Evolutionary conservation across 2,113 vertebrate genomes (phyloP).

Genomic region (Ancistrus triradiatus): DNA sequence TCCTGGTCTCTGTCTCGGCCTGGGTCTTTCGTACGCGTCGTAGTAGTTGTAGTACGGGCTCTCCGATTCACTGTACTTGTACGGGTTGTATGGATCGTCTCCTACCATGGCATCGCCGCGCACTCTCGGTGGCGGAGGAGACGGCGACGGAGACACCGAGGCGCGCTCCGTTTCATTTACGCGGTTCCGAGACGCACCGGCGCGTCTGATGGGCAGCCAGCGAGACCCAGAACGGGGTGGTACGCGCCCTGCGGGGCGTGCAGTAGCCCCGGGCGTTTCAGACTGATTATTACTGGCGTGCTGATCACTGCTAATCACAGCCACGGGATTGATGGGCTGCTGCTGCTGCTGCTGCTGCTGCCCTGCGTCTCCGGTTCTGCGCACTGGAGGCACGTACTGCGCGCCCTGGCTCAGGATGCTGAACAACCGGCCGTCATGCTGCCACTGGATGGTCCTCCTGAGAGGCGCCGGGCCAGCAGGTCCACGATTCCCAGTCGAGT

Average conservation of each 20-base stretch:
- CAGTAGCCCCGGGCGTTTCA: conserved; percentile 22
- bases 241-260: neutral
- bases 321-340: conserved; percentile 51
- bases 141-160: neutral
- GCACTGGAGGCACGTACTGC: conserved; percentile 79
- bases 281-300: conserved; percentile 39
- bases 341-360: conserved; percentile 35
- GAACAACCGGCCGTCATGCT: conserved; percentile 88
- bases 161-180: conserved; percentile 42
- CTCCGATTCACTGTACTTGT: conserved; percentile 84
- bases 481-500: conserved; percentile 37
- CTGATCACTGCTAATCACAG: conserved; percentile 65
- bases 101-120: conserved; percentile 82
- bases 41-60: conserved; percentile 94
- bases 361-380: conserved; percentile 60
- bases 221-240: conserved; percentile 16
- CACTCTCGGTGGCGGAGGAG: conserved; percentile 38
- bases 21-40: conserved; percentile 85
- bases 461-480: conserved; percentile 60
- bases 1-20: conserved; percentile 76
- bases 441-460: conserved; percentile 85
- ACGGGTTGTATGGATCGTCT: conserved; percentile 88
- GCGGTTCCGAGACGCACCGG: conserved; percentile 50
- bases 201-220: conserved; percentile 52
- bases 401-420: conserved; percentile 87